phyloP scores from a whole-genome alignment of 2,797 vertebrate genomes.

The Peromyscus melanophrys region DNA sequence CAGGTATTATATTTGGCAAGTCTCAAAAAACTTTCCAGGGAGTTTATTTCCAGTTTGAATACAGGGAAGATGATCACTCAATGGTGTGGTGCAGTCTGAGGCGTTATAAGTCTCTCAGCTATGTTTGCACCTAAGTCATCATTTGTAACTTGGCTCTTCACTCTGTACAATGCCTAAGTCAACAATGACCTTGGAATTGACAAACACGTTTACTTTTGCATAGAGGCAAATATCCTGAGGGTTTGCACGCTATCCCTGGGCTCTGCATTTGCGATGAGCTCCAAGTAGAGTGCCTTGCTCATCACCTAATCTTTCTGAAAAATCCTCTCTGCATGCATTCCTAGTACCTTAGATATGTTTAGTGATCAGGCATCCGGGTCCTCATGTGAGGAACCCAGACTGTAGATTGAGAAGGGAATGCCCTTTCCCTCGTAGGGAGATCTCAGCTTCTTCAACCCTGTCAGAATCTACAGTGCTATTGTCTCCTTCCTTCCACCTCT shows the following conservation, averaged over 20 bases:
- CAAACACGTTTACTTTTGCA: slow-evolving; percentile 58
- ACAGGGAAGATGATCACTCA: neutral
- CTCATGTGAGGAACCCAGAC: neutral
- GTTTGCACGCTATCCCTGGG: neutral
- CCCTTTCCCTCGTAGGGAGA: neutral
- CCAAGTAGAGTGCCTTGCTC: neutral
- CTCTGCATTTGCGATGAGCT: neutral
- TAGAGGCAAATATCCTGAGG: slow-evolving; percentile 23
- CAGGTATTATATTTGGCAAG: neutral
- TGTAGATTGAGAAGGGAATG: rapidly evolving
- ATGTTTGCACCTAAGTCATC: slow-evolving; percentile 2
- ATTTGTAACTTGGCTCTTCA: neutral
- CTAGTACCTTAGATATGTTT: neutral
- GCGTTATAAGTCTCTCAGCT: neutral
- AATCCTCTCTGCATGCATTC: neutral
- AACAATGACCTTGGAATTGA: slow-evolving; percentile 63
- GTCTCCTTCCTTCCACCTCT: neutral
- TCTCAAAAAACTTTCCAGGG: neutral
- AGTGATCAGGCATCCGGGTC: neutral
- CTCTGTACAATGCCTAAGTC: slow-evolving; percentile 44
- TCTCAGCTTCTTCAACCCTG: neutral
- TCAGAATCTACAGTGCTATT: too few species aligned
- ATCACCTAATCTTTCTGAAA: neutral
- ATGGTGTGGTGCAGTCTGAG: neutral
- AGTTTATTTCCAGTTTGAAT: neutral